phyloP scores from a whole-genome alignment of 2,113 vertebrate genomes.

The Ondatra zibethicus region DNA sequence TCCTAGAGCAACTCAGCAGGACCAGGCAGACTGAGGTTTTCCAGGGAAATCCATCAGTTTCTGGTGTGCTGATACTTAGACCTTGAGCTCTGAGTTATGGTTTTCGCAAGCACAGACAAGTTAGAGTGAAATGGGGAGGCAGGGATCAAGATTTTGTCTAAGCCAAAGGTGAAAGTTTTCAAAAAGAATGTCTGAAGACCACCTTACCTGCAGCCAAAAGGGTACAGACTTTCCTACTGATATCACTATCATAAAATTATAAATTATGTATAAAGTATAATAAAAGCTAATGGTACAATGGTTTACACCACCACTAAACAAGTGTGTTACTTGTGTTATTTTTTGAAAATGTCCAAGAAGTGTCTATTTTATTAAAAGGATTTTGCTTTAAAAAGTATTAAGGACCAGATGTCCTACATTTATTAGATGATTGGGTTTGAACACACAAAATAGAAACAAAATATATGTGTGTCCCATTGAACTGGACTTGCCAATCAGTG shows the following conservation, averaged over 20 bases:
- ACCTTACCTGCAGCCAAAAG: not conserved
- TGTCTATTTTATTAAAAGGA: not conserved
- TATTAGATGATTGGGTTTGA: not conserved
- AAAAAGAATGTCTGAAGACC: slow-evolving; percentile 13
- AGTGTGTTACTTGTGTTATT: not conserved
- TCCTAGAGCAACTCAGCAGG: not conserved
- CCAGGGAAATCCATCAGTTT: not conserved
- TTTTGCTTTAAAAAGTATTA: slow-evolving; percentile 27
- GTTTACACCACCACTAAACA: not conserved
- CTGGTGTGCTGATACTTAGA: not conserved
- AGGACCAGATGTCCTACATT: not conserved
- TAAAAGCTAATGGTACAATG: not conserved
- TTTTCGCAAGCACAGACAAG: slow-evolving; percentile 34
- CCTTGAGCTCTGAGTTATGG: not conserved
- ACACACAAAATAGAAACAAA: slow-evolving; percentile 15
- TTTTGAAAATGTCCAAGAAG: not conserved
- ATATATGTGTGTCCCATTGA: not conserved
- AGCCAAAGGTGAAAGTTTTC: slow-evolving; percentile 2
- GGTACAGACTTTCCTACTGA: not conserved
- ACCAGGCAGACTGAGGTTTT: not conserved
- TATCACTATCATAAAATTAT: not conserved
- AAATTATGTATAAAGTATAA: not conserved
- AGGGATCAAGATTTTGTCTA: slow-evolving; percentile 49
- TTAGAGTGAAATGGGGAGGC: slow-evolving; percentile 10
- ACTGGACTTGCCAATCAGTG: not conserved